A percentile compares a stretch with the other conserved stretches of the same genome.
Conservation (phyloP, 2,113 vertebrate species). For the Equus przewalskii region DNA sequence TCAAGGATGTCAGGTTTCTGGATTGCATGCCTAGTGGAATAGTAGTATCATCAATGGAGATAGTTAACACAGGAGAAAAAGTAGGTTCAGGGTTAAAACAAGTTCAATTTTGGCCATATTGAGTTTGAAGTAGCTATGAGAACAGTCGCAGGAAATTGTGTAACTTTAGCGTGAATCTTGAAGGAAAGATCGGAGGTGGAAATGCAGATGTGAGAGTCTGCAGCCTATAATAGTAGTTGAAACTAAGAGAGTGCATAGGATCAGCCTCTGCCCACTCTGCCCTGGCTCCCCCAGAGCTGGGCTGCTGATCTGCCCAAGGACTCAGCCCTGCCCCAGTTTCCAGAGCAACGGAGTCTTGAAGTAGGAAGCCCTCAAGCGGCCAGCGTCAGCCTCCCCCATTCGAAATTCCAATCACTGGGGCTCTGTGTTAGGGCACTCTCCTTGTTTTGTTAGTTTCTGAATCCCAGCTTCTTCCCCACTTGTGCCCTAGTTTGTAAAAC, state of each 20-base stretch:
- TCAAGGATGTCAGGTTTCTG: background rate
- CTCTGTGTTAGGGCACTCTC: background rate
- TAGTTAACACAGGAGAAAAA: background rate
- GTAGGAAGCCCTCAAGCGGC: background rate
- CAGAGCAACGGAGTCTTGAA: background rate
- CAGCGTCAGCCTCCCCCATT: background rate
- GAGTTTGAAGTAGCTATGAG: background rate
- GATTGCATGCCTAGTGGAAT: background rate
- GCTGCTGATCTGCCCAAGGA: background rate
- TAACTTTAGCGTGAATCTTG: background rate
- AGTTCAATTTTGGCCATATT: slow-evolving; percentile 41
- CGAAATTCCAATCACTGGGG: background rate
- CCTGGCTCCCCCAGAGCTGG: background rate
- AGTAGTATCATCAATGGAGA: background rate
- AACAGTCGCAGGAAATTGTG: background rate
- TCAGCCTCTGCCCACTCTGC: background rate
- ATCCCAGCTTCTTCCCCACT: background rate
- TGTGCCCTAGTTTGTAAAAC: background rate
- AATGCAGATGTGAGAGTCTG: background rate
- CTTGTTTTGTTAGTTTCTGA: slow-evolving; percentile 36
- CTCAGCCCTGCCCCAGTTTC: background rate
- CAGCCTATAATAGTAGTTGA: background rate
- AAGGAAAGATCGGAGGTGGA: slow-evolving; percentile 30
- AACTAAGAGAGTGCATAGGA: background rate
- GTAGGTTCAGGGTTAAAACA: background rate